Conservation (phyloP, 1,140 invertebrate genomes). For the Brachionus manjavacas region DNA sequence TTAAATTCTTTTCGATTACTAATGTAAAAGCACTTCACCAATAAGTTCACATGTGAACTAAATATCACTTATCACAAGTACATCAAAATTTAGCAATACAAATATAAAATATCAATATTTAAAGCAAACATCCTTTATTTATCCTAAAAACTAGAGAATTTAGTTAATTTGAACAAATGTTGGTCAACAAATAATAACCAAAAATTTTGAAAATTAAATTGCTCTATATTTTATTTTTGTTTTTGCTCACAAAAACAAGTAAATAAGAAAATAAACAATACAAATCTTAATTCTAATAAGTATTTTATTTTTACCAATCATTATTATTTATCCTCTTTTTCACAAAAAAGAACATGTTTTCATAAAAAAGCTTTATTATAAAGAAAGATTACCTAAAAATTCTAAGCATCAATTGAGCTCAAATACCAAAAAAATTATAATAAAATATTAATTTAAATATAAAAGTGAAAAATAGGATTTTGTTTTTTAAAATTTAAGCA, state of each 20-base stretch:
- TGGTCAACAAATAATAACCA: background rate
- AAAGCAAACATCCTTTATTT: background rate
- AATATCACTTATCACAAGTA: too few relatives aligned
- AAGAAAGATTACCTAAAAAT: background rate
- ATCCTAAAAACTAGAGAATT: background rate
- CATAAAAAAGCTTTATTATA: background rate
- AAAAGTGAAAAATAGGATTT: background rate
- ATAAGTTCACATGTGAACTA: too few relatives aligned
- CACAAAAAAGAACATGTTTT: background rate
- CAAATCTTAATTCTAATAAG: background rate
- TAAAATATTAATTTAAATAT: background rate
- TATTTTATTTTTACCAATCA: background rate
- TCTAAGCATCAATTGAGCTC: background rate
- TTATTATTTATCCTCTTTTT: background rate
- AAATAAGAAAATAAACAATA: background rate
- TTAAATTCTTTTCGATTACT: too few relatives aligned
- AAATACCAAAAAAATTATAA: background rate
- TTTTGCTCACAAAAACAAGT: background rate
- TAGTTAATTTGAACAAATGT: background rate
- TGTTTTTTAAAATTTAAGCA: background rate
- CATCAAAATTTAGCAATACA: background rate
- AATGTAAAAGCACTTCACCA: background rate
- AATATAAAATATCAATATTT: background rate
- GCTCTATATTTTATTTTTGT: background rate
- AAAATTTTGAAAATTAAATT: background rate